phyloP scores from a whole-genome alignment of 1,140 invertebrate genomes.

The Babylonia areolata region DNA sequence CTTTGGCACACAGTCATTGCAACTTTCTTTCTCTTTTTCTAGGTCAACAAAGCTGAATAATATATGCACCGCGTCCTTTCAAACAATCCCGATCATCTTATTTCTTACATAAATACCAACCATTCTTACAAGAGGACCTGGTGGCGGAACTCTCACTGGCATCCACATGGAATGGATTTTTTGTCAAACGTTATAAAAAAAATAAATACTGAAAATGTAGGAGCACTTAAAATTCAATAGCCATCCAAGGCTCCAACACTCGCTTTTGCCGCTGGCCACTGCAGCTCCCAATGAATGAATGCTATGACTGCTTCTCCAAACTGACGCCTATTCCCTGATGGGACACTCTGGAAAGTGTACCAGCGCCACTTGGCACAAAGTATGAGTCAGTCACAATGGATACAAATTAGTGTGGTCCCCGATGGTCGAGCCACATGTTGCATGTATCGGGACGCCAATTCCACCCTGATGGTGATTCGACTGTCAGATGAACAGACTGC shows the following conservation, averaged over 20 bases:
- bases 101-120: constrained; percentile 6
- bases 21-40: no score
- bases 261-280: background rate
- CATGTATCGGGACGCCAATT: constrained; percentile 31
- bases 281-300: background rate
- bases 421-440: constrained; percentile 37
- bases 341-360: background rate
- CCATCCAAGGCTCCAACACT: background rate
- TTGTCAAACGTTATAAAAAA: background rate
- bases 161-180: constrained; percentile 33
- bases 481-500: constrained; percentile 17
- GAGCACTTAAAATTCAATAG: background rate
- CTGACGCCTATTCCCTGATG: background rate
- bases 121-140: constrained; percentile 35
- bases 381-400: constrained; percentile 40
- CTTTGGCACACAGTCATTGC: no score
- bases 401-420: constrained; percentile 35
- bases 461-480: constrained; percentile 22
- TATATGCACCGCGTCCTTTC: no score
- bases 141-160: constrained; percentile 32
- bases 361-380: constrained; percentile 32
- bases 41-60: no score
- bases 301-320: background rate
- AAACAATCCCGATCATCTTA: no score
- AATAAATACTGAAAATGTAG: background rate